A percentile compares a stretch with the other conserved stretches of the same genome.
phyloP scores from a whole-genome alignment of 2,797 vertebrate genomes.

The Lepilemur ruficaudatus region DNA sequence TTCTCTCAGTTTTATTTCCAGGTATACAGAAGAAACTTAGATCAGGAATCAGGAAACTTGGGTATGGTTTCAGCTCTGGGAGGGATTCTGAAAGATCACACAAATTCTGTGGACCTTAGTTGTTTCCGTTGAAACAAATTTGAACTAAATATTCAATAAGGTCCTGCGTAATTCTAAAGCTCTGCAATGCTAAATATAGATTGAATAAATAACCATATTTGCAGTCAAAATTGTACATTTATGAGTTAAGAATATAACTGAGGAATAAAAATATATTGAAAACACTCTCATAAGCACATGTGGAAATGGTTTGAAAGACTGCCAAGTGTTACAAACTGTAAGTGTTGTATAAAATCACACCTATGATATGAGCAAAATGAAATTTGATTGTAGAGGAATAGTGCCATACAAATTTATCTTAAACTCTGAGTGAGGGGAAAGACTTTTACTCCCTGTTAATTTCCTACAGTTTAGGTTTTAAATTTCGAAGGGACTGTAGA shows the following conservation, averaged over 20 bases:
- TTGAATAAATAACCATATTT: neutral
- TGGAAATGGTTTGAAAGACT: conserved; percentile 29
- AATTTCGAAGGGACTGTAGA: neutral
- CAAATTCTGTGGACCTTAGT: neutral
- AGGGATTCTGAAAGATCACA: neutral
- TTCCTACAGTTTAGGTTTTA: neutral
- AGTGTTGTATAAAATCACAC: neutral
- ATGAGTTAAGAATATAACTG: neutral
- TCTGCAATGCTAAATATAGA: neutral
- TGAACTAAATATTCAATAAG: neutral
- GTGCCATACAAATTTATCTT: neutral
- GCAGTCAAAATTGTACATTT: neutral
- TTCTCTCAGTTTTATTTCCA: conserved; percentile 32
- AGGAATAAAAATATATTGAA: neutral
- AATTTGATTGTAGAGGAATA: conserved; percentile 1
- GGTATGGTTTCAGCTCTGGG: neutral
- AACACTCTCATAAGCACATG: neutral
- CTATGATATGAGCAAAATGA: neutral
- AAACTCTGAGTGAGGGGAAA: neutral
- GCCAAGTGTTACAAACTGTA: neutral
- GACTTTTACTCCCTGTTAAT: neutral
- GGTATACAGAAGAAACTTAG: neutral
- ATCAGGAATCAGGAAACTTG: neutral
- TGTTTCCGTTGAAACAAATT: neutral
- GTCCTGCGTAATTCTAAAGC: neutral